Base-by-base conservation (phyloP, 2,888 invertebrate genomes). In the Saturnia pavonia region DNA sequence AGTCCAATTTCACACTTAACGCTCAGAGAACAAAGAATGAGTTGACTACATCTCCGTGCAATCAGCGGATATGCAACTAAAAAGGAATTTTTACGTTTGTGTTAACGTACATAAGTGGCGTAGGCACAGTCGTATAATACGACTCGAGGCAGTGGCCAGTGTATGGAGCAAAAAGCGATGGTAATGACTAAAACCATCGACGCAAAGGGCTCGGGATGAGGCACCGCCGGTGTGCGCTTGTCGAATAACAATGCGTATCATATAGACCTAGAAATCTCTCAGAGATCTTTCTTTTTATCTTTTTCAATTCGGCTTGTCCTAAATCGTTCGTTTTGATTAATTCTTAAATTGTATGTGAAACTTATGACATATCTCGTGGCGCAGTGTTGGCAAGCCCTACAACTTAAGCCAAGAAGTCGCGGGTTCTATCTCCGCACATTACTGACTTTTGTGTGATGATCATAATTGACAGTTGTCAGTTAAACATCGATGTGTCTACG, bases 121-220 rank as follows among this genome's bases (percentile, higher is more conserved):
- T 82, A 82, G 79, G 80, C 81, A 80, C 74, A 78, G 75, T 75
- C 79, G 22, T 22, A 81, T 80, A 83, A 85, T 85, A 83, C 81
- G 75, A 72, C 82, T 78, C 77, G 83, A 81, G 82, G 85, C 81
- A 88, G 89, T 78, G 90, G 87, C 85, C 86, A 85, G 89, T 88
- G 90, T 89, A 86, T 88, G 90, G 80, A 86, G 91, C 91, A 92
- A 92, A 92, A 93, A 92, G 89, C 87, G 89, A 90, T 91, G 91
- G 91, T 94, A 93, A 94, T 92, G 92, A 91, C 90, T 87, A 82
- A 89, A 88, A 84, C 87, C 89, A 88, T 89, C 84, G 89, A 86
- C 88, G 89, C 86, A 88, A 86, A 90, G 92, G 92, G 92, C 90
- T 86, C 87, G 85, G 85, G 87, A 87, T 86, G 90, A 87, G 80